Conservation (phyloP, 2,888 invertebrate species). For the Pristionchus japonicus region DNA sequence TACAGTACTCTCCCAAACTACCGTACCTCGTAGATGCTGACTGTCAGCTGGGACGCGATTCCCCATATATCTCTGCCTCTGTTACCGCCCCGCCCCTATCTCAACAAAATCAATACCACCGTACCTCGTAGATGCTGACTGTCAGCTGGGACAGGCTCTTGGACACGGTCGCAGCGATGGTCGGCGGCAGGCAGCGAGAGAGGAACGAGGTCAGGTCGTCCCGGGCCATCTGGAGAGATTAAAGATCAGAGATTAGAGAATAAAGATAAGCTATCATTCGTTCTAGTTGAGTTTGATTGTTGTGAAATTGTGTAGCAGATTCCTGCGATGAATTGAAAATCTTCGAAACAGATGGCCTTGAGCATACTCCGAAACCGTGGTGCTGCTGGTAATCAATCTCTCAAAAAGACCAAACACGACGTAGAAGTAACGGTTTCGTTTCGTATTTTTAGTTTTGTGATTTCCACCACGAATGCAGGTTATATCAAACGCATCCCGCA, state of each 20-base stretch:
- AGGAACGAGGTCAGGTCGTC: constrained; percentile 76
- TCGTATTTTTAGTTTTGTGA: too few relatives aligned
- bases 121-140: constrained; percentile 38
- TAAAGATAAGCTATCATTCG: background rate
- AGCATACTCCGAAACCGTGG: background rate
- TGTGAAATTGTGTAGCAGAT: too few relatives aligned
- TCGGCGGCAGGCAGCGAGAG: constrained; percentile 74
- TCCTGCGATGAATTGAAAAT: background rate
- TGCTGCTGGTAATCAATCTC: background rate
- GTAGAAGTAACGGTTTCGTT: too few relatives aligned
- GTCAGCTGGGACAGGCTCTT: constrained; percentile 37
- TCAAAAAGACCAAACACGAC: too few relatives aligned
- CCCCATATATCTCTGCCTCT: too few relatives aligned
- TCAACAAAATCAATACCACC: background rate
- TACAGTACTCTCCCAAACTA: background rate
- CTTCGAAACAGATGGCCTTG: background rate
- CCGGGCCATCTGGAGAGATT: constrained; percentile 70
- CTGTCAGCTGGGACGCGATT: too few relatives aligned
- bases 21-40: background rate
- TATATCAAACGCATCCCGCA: too few relatives aligned
- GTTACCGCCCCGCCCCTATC: too few relatives aligned
- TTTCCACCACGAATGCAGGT: too few relatives aligned
- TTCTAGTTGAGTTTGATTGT: too few relatives aligned
- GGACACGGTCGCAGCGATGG: constrained; percentile 63
- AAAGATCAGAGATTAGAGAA: background rate